Evolutionary conservation across 1,140 invertebrate species (phyloP), one percentile per base, ranked within the genome.

Genomic region (Drosophila chauvacae): DNA sequence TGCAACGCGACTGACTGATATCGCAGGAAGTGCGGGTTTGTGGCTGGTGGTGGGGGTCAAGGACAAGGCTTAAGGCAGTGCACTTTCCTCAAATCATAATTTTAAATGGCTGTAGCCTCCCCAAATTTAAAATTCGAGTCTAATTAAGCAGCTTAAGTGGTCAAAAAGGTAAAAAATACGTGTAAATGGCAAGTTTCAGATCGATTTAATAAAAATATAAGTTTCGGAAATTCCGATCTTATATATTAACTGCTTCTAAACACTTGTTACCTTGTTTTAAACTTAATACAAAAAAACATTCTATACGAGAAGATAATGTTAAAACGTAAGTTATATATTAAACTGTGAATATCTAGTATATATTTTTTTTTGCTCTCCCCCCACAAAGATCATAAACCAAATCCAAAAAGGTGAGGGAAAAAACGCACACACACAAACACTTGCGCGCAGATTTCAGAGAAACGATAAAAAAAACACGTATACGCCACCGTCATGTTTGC

Each of bases 401-500:
- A 57, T 42, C 16, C 5, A 18, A 57, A 41, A 57, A 63, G 14
- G 37, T 42, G 20, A 2, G 39, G 56, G 13, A 23, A 61, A 63
- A 28, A 56, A 57, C 50, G 20, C 23, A 39, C 28, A 35, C 39
- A 26, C 11, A 64, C 35, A 60, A 11, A 13, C 23, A 48, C 23
- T n/a, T 2, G 45, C 5, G 2, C 51, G 14, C 62, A 44, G 39
- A 33, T 65, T 62, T 13, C 30, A 62, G 7, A n/a, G 62, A 20
- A 62, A 44, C 39, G 37, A 60, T 60, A n/a, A 64, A 23, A 64
- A 23, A 56, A 60, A 64, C 55, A 64, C 61, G 55, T 64, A 64
- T 37, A 42, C 61, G 57, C 37, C 57, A 41, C 57, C 53, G 35
- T n/a, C 35, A 35, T 44, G 20, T 14, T 65, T 57, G 26, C 26